Conservation (phyloP, 35 echinoderm and acorn worm genomes). For the Strongylocentrotus purpuratus region DNA sequence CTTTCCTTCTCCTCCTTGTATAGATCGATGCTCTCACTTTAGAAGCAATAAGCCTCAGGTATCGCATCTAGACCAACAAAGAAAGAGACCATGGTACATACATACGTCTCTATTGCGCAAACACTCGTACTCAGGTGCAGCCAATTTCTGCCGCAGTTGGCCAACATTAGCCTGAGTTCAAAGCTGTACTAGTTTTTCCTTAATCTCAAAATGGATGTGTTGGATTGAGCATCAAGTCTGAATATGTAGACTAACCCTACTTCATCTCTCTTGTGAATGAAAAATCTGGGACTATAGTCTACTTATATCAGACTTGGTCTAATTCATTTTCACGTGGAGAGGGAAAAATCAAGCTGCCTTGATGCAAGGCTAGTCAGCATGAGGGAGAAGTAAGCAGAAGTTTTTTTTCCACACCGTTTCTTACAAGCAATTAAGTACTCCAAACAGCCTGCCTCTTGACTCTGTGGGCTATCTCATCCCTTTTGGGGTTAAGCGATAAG, state of each 20-base stretch:
- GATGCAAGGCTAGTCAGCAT: neutral
- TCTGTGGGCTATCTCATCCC: neutral
- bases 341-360: neutral
- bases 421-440: constrained; percentile 38
- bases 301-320: neutral
- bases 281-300: neutral
- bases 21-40: neutral
- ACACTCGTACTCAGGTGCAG: neutral
- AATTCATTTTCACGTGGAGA: neutral
- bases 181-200: neutral
- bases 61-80: neutral
- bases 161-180: neutral
- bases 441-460: neutral
- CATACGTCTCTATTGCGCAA: neutral
- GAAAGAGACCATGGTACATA: neutral
- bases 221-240: neutral
- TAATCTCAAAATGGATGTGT: neutral
- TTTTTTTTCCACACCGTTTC: neutral
- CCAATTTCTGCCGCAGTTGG: neutral
- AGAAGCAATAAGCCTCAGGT: neutral
- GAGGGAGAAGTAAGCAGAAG: neutral
- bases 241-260: neutral
- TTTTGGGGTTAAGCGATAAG: constrained; percentile 33
- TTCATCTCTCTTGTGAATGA: neutral
- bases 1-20: neutral